Base-by-base conservation (phyloP, 2,888 invertebrate genomes). In the Thymelicus lineola region DNA sequence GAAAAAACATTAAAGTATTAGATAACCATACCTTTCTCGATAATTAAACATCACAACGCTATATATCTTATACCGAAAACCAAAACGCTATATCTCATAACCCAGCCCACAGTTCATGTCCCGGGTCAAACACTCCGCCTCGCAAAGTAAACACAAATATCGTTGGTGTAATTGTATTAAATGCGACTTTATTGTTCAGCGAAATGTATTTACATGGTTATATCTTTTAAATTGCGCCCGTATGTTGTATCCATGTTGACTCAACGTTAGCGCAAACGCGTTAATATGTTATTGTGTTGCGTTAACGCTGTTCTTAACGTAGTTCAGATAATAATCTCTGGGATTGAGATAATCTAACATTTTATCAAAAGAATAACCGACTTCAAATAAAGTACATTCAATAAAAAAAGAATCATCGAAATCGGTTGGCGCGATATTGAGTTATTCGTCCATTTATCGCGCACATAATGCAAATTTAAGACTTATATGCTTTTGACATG, bases 91-190 rank as follows among this genome's bases (percentile, higher is more conserved):
- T 5, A 17, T 45, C 42, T 17, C 55, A 35, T 59, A 12, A 57
- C 46, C 17, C 61, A 55, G 17, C 17, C n/a, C 15, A 50, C 60
- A 59, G n/a, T 48, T 12, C 74, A 69, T 77, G 76, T 75, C 72
- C 76, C 77, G 74, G 76, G 78, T 77, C 86, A 84, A 85, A 85
- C 85, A 81, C 86, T 82, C 85, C 83, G 83, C 84, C 86, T 88
- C 85, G 86, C 88, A 88, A 86, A 90, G 90, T 87, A 90, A 90
- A 90, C 89, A 89, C 84, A 85, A 85, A 89, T 90, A 90, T 90
- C 83, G 85, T 82, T 82, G 81, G 79, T 82, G 89, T 91, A 91
- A 91, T 91, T 90, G 90, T 89, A 90, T 90, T 90, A 90, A 90
- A 90, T 85, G 89, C 85, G 89, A 88, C 89, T 89, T 90, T 91